Conservation (phyloP, 37 sponge, comb jelly and placozoan genomes). For the Aplysina aerophoba region DNA sequence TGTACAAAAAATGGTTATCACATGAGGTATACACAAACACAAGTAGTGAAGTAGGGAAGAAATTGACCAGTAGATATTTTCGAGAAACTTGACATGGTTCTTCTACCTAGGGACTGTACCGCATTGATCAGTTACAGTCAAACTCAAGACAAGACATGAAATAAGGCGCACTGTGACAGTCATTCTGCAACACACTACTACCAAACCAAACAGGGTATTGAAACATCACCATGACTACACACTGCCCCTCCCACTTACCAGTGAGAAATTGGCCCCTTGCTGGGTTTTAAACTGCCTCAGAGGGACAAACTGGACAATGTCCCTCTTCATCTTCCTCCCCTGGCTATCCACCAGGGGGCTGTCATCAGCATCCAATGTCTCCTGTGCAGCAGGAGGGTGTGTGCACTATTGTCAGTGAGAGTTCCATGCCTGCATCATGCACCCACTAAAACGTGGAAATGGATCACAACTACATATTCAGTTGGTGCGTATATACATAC, state of each 20-base stretch:
- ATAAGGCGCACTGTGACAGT: no score
- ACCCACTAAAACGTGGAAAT: neutral
- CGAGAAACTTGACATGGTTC: no score
- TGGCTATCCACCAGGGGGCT: constrained; percentile 61
- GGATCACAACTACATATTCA: neutral
- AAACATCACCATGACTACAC: no score
- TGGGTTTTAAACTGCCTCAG: constrained; percentile 57
- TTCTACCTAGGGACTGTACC: no score
- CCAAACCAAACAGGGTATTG: no score
- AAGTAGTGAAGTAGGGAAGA: no score
- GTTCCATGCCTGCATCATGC: neutral
- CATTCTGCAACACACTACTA: no score
- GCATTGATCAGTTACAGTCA: no score
- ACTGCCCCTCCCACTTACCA: constrained; percentile 64
- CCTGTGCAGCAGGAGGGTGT: constrained; percentile 30
- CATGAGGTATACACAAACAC: no score
- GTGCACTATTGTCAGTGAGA: neutral
- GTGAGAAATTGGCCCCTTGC: constrained; percentile 53
- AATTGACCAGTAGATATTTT: no score
- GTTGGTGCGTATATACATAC: neutral
- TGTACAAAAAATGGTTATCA: no score
- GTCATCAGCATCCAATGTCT: constrained; percentile 89
- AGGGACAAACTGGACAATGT: constrained; percentile 95
- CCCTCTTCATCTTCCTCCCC: constrained; percentile 73
- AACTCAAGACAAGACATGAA: no score